Conservation (phyloP, 2,888 invertebrate genomes). For the Chaetoderma sp. region DNA sequence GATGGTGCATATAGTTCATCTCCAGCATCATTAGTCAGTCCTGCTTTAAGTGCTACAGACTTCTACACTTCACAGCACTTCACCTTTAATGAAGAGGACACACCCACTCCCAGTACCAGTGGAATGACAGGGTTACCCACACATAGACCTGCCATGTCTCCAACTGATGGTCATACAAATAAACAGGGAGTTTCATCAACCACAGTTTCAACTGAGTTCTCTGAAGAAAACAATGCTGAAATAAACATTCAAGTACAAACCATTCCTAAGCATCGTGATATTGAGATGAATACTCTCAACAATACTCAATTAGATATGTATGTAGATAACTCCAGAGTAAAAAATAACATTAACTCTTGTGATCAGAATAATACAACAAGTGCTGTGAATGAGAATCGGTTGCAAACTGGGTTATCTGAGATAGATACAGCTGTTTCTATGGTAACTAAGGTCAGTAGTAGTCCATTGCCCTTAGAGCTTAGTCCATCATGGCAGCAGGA, state of each 20-base stretch:
- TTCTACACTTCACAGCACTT: not conserved
- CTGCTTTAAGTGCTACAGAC: slow-evolving; percentile 13
- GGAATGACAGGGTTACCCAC: too few species aligned
- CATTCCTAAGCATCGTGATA: not conserved
- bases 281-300: not conserved
- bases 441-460: too few species aligned
- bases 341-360: too few species aligned
- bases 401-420: too few species aligned
- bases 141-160: too few species aligned
- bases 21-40: slow-evolving; percentile 38
- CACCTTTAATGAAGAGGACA: not conserved
- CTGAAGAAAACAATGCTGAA: not conserved
- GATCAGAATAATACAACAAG: not conserved
- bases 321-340: too few species aligned
- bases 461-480: not conserved
- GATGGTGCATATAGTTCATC: slow-evolving; percentile 33
- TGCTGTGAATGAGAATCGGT: too few species aligned
- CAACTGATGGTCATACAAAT: too few species aligned
- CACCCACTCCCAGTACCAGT: too few species aligned
- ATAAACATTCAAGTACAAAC: not conserved
- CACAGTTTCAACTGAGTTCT: not conserved
- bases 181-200: too few species aligned
- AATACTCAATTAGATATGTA: not conserved
- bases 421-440: too few species aligned
- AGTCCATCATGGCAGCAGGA: too few species aligned